Percentiles rank a stretch among this genome's conserved stretches.
Conservation (phyloP, 2,797 vertebrate genomes). For the Vultur gryphus region DNA sequence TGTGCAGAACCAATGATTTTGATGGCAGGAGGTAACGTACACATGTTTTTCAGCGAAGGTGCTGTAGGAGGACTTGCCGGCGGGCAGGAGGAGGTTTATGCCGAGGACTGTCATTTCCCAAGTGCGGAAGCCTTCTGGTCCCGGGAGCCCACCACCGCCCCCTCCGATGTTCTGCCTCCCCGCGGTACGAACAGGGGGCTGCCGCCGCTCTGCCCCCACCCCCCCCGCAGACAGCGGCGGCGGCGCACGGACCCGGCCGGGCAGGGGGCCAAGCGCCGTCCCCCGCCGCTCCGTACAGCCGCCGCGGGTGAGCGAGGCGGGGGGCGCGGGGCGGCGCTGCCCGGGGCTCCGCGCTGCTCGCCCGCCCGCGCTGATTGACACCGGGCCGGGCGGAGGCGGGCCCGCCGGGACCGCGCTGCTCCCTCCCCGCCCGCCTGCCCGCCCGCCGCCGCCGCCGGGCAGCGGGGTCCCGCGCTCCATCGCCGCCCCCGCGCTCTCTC, state of each 20-base stretch:
- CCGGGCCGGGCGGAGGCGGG: conserved; percentile 8
- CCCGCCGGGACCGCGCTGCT: background rate
- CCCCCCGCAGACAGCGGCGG: background rate
- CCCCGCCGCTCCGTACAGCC: background rate
- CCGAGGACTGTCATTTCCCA: background rate
- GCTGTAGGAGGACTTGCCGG: conserved; percentile 21
- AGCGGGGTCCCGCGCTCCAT: background rate
- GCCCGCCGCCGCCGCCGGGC: background rate
- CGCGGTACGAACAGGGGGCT: background rate
- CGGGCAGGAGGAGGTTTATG: background rate
- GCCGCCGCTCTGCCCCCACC: background rate
- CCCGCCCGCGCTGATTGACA: background rate
- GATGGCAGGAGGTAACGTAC: conserved; percentile 27
- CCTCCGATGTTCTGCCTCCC: background rate
- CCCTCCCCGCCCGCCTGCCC: background rate
- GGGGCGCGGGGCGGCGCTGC: background rate
- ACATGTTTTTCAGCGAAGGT: background rate
- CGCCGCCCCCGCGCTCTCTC: background rate
- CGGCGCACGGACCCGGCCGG: background rate
- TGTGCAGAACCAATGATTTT: background rate
- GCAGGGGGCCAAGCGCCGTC: background rate
- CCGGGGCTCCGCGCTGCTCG: background rate
- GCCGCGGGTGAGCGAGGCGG: background rate
- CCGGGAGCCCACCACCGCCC: background rate
- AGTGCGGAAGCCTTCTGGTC: background rate